These are phyloP conservation scores for Dusona sp. DNA, from an alignment of 2,888 invertebrate species.

Conservation along the genomic window DNA sequence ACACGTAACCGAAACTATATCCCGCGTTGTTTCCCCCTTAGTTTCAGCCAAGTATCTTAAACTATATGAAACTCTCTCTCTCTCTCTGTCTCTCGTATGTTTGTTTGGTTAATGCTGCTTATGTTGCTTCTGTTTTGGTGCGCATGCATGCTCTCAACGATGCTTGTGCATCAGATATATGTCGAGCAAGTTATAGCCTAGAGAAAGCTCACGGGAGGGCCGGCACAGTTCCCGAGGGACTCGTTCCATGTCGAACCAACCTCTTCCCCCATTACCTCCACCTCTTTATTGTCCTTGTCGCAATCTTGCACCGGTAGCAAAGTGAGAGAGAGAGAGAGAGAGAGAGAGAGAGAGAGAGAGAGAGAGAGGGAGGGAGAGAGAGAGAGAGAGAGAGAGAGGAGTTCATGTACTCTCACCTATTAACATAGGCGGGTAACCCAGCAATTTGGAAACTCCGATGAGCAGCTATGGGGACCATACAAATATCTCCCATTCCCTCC, in stretches of 20 bases:
- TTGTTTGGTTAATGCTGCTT: conserved; percentile 41
- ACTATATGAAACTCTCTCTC: conserved; percentile 33
- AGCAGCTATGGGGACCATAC: conserved; percentile 25
- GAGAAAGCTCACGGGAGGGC: conserved; percentile 18
- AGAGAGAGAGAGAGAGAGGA: no score
- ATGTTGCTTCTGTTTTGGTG: conserved; percentile 15
- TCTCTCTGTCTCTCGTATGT: conserved; percentile 27
- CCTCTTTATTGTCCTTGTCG: background rate
- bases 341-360: no score
- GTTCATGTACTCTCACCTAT: conserved; percentile 5
- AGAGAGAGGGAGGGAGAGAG: no score
- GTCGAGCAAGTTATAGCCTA: conserved; percentile 6
- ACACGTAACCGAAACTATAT: conserved; percentile 22
- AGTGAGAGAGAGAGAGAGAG: no score
- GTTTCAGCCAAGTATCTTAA: conserved; percentile 49
- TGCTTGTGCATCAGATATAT: conserved; percentile 13
- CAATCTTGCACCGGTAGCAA: no score
- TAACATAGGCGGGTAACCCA: conserved; percentile 49
- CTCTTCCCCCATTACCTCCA: background rate
- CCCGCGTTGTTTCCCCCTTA: conserved; percentile 37
- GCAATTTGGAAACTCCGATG: conserved; percentile 43
- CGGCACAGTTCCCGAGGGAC: conserved; percentile 17
- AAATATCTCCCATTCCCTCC: conserved; percentile 7
- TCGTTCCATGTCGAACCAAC: conserved; percentile 13
- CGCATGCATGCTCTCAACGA: conserved; percentile 23